These are phyloP conservation scores for Orcinus orca DNA, from an alignment of 2,113 vertebrate species.

Conservation along the genomic window DNA sequence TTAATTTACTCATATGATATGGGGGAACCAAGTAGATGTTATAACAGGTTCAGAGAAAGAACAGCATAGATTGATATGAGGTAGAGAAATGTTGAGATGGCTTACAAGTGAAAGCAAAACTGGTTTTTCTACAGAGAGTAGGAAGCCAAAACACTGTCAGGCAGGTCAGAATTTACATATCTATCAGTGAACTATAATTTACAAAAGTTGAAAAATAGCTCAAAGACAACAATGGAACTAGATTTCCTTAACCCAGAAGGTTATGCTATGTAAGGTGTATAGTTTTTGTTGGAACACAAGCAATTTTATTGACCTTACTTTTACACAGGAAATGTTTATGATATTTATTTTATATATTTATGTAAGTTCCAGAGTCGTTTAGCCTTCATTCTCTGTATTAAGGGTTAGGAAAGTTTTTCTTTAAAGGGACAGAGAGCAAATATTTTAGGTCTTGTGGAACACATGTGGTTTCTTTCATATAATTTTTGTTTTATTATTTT, in stretches of 20 bases:
- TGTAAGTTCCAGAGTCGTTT: background rate
- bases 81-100: background rate
- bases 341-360: background rate
- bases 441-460: background rate
- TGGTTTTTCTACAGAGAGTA: background rate
- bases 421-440: background rate
- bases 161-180: background rate
- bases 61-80: background rate
- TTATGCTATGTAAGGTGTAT: background rate
- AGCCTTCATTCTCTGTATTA: background rate
- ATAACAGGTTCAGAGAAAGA: background rate
- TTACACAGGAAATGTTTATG: background rate
- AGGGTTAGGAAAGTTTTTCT: background rate
- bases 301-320: background rate
- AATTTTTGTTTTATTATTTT: slow-evolving; percentile 10
- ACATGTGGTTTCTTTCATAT: background rate
- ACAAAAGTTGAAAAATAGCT: background rate
- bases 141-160: background rate
- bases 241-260: background rate
- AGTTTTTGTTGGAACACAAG: background rate
- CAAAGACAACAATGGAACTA: background rate
- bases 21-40: background rate
- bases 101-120: background rate
- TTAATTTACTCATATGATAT: background rate
- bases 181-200: background rate